Evolutionary conservation across 2,113 vertebrate species (phyloP).

Genomic region (Podarcis raffonei): DNA sequence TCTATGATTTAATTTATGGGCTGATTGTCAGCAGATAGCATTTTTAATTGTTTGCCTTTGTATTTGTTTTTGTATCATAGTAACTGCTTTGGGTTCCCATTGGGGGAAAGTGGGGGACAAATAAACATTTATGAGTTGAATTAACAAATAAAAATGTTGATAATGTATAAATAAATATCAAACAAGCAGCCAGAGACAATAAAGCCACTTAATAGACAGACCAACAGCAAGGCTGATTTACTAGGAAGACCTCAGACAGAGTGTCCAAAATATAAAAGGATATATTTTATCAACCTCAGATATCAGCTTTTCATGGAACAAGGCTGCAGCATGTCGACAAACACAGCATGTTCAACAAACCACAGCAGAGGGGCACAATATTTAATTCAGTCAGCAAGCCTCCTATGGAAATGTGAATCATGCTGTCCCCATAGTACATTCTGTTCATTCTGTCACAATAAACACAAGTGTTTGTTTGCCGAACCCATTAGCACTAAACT

Average conservation of each 20-base stretch:
- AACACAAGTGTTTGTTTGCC: slow-evolving; percentile 64
- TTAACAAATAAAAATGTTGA: too few species aligned
- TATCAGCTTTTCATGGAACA: slow-evolving; percentile 48
- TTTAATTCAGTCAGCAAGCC: slow-evolving; percentile 49
- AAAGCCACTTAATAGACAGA: slow-evolving; percentile 58
- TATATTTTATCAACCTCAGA: slow-evolving; percentile 36
- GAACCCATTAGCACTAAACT: slow-evolving; percentile 54
- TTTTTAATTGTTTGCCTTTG: too few species aligned
- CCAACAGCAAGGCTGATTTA: slow-evolving; percentile 49
- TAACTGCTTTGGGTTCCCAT: too few species aligned
- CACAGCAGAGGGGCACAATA: slow-evolving; percentile 32
- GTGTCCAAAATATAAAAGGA: slow-evolving; percentile 42
- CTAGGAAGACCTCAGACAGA: neutral
- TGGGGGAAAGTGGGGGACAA: too few species aligned
- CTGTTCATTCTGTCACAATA: slow-evolving; percentile 66
- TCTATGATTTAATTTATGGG: too few species aligned
- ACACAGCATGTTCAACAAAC: slow-evolving; percentile 42
- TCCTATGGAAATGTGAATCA: slow-evolving; percentile 74
- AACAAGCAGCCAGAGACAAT: slow-evolving; percentile 50
- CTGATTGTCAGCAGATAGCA: too few species aligned
- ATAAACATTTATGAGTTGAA: too few species aligned
- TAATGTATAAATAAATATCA: neutral
- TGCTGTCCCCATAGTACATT: slow-evolving; percentile 62
- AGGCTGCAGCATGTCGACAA: neutral
- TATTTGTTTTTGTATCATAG: too few species aligned